phyloP scores from a whole-genome alignment of 2,113 vertebrate species.

The Trichomycterus rosablanca region DNA sequence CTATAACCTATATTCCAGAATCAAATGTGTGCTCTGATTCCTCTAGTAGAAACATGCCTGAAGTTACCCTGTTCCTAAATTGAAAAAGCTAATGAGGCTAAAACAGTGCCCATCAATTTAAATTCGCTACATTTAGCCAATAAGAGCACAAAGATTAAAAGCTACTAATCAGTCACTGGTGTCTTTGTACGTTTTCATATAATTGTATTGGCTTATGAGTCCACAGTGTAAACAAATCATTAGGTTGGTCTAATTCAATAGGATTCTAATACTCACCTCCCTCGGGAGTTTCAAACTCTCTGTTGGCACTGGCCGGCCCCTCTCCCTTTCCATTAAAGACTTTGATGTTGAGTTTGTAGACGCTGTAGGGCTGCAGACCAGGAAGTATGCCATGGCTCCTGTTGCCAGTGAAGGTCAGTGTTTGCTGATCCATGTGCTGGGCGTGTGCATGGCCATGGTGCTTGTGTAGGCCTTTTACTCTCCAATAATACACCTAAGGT shows the following conservation, averaged over 20 bases:
- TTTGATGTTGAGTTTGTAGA: slow-evolving; percentile 79
- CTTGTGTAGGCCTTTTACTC: slow-evolving; percentile 70
- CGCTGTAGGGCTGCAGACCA: slow-evolving; percentile 81
- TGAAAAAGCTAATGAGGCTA: too few species aligned
- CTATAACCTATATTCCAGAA: too few species aligned
- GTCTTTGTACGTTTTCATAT: background rate
- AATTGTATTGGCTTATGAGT: background rate
- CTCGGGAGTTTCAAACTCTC: slow-evolving; percentile 83
- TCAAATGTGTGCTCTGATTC: too few species aligned
- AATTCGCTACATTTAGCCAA: too few species aligned
- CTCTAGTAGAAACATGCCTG: too few species aligned
- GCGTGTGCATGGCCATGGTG: slow-evolving; percentile 59
- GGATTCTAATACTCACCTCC: slow-evolving; percentile 75
- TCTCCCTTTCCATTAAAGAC: slow-evolving; percentile 89
- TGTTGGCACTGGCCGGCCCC: slow-evolving; percentile 75
- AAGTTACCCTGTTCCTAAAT: too few species aligned
- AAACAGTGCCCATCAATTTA: too few species aligned
- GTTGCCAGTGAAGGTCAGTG: slow-evolving; percentile 80
- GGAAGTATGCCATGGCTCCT: slow-evolving; percentile 84
- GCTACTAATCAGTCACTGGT: background rate
- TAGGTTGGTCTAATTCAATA: background rate
- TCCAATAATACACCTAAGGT: slow-evolving; percentile 88
- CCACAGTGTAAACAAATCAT: too few species aligned
- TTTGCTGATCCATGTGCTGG: slow-evolving; percentile 78
- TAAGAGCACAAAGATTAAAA: background rate